A percentile compares a stretch with the other conserved stretches of the same genome.
These are phyloP conservation scores for pig (Sus scrofa) DNA, from an alignment of 2,113 vertebrate species.

Conservation along the genomic window DNA sequence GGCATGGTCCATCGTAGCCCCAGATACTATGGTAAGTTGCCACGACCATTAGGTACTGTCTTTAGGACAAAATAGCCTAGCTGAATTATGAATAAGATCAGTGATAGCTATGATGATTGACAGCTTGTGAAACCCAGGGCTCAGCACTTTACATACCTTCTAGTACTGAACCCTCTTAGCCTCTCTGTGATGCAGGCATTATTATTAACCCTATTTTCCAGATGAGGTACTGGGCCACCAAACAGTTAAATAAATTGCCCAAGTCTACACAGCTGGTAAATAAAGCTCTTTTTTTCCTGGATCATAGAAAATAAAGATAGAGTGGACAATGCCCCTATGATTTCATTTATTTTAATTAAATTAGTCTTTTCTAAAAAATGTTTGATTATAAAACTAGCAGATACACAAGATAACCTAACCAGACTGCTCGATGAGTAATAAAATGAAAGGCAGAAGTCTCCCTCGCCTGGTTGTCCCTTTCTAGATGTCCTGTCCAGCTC, in stretches of 20 bases:
- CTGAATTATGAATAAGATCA: background rate
- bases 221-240: slow-evolving; percentile 30
- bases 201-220: slow-evolving; percentile 38
- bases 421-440: background rate
- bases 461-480: background rate
- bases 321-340: background rate
- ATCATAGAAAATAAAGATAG: slow-evolving; percentile 57
- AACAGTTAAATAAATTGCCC: slow-evolving; percentile 46
- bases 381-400: background rate
- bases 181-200: background rate
- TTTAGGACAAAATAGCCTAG: background rate
- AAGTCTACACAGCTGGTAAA: slow-evolving; percentile 55
- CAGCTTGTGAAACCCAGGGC: background rate
- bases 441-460: background rate
- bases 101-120: background rate
- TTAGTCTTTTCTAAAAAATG: slow-evolving; percentile 43
- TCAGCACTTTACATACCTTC: background rate
- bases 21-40: background rate
- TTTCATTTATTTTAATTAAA: slow-evolving; percentile 61
- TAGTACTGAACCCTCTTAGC: background rate
- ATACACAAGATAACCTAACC: background rate
- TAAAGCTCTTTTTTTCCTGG: slow-evolving; percentile 26
- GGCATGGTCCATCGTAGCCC: background rate
- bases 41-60: background rate
- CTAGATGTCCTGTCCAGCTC: background rate